Conservation (phyloP, 2,113 vertebrate species). For the Muscicapa adusta region DNA sequence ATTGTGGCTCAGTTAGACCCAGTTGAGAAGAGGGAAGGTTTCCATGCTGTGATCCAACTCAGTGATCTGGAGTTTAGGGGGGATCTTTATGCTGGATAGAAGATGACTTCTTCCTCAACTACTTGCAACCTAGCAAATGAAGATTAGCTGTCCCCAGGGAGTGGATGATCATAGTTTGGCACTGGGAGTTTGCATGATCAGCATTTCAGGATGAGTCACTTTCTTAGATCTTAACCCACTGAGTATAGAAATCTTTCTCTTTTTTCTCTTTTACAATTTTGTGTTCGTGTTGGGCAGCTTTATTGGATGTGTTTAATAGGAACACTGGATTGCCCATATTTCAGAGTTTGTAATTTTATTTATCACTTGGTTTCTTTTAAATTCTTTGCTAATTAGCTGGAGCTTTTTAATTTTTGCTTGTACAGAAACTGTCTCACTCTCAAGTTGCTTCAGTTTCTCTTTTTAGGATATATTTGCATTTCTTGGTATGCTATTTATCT, state of each 20-base stretch:
- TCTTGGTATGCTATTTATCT: not conserved
- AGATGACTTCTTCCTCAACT: not conserved
- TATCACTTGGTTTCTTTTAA: not conserved
- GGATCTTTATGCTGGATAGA: not conserved
- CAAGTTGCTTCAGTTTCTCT: not conserved
- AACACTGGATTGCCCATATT: not conserved
- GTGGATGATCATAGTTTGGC: not conserved
- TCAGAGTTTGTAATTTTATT: not conserved
- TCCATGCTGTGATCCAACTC: not conserved
- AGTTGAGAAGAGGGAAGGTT: not conserved
- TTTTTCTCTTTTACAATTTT: not conserved
- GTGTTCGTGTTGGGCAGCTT: not conserved
- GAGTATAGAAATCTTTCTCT: not conserved
- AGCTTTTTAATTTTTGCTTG: not conserved
- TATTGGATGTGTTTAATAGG: not conserved
- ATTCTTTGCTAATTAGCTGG: not conserved
- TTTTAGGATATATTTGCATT: not conserved
- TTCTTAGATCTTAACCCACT: not conserved
- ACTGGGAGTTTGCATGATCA: not conserved
- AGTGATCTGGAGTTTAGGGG: not conserved
- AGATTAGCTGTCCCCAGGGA: not conserved
- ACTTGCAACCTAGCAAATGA: not conserved
- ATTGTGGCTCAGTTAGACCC: not conserved
- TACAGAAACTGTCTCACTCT: not conserved
- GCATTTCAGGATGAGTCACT: not conserved